Base-by-base conservation (phyloP, 2,797 vertebrate genomes). In the Gymnoscopelus microlampas region DNA sequence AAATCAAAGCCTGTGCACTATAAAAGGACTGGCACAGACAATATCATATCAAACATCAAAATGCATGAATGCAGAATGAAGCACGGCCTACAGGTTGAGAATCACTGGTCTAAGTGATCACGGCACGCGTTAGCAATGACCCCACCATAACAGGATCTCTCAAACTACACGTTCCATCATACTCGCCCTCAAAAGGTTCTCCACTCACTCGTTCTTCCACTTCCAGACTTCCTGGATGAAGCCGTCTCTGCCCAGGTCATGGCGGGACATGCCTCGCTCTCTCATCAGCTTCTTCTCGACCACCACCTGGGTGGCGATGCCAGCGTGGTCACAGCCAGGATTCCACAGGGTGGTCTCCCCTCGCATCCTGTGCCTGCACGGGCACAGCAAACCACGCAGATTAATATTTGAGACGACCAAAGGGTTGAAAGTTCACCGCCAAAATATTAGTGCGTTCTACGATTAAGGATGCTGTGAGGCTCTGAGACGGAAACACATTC, bases 241-340 rank as follows among this genome's bases (percentile, higher is more conserved):
- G 7, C 83, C 86, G 11, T 96, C 95, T 0, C 96, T 89, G 44
- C 97, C 96, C 54, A 98, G 90, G 76, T 98, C 95, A 3, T 98
- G 97, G 3, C 97, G 94, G 66, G 76, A 96, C 84, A 93, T 73
- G 2, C 93, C 92, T 49, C 66, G 88, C 84, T 97, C 96, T 13
- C 94, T 93, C 96, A 94, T 96, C 63, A 98, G 91, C 74, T 96
- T 96, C 79, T 97, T 97, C 76, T 98, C 97, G 82, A 98, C 97
- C 80, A 98, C 96, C 79, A 98, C 96, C 88, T 98, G 96, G 0
- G 97, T 97, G 78, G 97, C 97, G 3, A 98, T 98, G 71, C 97
- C 97, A 0, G 97, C 97, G 0, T 98, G 97, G 85, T 98, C 97
- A 62, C 96, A 98, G 83, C 97, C 97, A 0, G 97, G 97, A 83